These are phyloP conservation scores for Sphaerophoria taeniata DNA, from an alignment of 2,888 invertebrate genomes.

Conservation along the genomic window DNA sequence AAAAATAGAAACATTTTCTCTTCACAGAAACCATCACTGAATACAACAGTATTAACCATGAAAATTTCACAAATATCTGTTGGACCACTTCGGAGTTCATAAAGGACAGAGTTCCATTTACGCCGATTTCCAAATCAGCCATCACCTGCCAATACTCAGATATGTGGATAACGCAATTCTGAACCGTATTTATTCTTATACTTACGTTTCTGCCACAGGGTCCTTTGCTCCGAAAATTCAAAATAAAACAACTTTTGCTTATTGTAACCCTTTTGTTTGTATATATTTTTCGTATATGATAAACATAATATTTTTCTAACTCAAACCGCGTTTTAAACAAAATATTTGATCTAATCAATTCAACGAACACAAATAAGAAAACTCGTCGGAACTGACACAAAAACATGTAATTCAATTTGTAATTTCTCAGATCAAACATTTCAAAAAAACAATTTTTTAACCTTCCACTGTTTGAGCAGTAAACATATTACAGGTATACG, in stretches of 20 bases:
- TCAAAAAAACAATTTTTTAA: constrained; percentile 1
- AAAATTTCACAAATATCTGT: too few relatives aligned
- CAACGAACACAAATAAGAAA: constrained; percentile 32
- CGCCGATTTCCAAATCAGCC: too few relatives aligned
- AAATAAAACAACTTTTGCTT: constrained; percentile 49
- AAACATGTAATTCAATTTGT: not conserved
- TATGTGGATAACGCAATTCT: too few relatives aligned
- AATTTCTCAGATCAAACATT: not conserved
- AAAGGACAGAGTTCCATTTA: too few relatives aligned
- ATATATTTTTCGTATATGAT: constrained; percentile 55
- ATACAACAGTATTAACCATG: too few relatives aligned
- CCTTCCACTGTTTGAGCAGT: constrained; percentile 11
- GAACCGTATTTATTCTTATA: too few relatives aligned
- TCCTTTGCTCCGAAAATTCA: not conserved
- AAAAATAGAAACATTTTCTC: too few relatives aligned
- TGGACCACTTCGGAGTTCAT: too few relatives aligned
- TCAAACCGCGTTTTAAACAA: constrained; percentile 49
- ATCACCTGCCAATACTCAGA: too few relatives aligned
- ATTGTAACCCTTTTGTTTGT: constrained; percentile 64
- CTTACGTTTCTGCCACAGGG: not conserved
- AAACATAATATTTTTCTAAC: constrained; percentile 55
- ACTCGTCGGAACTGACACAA: not conserved
- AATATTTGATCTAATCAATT: constrained; percentile 8
- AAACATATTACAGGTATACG: constrained; percentile 1
- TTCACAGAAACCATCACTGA: too few relatives aligned